A percentile compares a stretch with the other conserved stretches of the same genome.
phyloP scores from a whole-genome alignment of 1,140 invertebrate genomes.

The Pteromalus puparum region DNA sequence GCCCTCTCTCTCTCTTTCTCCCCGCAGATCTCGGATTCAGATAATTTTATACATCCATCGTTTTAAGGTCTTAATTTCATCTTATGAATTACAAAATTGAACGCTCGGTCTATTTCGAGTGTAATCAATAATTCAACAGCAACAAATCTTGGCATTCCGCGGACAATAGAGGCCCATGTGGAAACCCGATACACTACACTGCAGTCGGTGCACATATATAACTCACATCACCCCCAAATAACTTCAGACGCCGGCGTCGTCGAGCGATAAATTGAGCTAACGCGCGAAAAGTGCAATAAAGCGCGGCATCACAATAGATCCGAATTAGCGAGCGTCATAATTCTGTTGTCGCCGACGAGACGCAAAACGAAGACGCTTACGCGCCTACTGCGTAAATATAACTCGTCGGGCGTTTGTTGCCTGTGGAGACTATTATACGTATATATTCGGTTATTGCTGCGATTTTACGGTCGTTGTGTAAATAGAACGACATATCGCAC shows the following conservation, averaged over 20 bases:
- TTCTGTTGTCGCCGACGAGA: conserved; percentile 26
- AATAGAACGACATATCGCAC: too few species aligned
- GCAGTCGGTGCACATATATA: too few species aligned
- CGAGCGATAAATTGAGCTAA: conserved; percentile 34
- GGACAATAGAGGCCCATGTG: not conserved
- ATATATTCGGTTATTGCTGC: too few species aligned
- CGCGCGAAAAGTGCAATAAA: conserved; percentile 12
- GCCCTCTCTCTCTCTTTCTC: too few species aligned
- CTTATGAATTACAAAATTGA: too few species aligned
- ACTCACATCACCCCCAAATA: not conserved
- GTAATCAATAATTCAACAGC: not conserved
- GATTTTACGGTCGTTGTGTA: too few species aligned
- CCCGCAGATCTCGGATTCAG: not conserved
- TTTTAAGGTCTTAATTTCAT: too few species aligned
- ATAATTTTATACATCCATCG: not conserved
- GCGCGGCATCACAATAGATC: conserved; percentile 33
- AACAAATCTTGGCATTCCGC: not conserved
- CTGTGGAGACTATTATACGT: not conserved
- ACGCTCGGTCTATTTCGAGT: not conserved
- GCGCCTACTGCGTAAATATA: not conserved
- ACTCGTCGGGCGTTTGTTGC: not conserved
- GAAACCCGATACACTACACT: not conserved
- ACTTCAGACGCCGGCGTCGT: not conserved
- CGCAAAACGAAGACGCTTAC: not conserved
- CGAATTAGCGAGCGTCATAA: conserved; percentile 41